A percentile compares a stretch with the other conserved stretches of the same genome.
Conservation (phyloP, 2,113 vertebrate genomes). For the Mus spicilegus region DNA sequence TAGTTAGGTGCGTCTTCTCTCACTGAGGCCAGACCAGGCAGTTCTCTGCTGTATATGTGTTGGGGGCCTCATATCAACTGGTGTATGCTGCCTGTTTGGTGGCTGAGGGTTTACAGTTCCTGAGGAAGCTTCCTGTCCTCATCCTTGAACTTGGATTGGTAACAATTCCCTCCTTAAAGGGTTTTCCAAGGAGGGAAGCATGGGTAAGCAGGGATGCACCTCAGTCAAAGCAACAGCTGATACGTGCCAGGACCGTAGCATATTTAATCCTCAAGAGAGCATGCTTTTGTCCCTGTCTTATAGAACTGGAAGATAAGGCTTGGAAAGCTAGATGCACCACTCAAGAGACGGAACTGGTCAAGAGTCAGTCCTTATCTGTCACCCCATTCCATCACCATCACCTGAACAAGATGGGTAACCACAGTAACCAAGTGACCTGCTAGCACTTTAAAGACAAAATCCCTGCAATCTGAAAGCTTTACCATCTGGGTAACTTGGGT, state of each 20-base stretch:
- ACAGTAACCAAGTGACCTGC: not conserved
- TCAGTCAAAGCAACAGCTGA: not conserved
- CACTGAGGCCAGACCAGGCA: too few species aligned
- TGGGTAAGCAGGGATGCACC: not conserved
- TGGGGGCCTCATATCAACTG: too few species aligned
- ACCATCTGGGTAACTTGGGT: not conserved
- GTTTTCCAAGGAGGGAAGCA: too few species aligned
- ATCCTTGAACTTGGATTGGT: not conserved
- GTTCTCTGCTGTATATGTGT: too few species aligned
- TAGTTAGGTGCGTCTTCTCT: too few species aligned
- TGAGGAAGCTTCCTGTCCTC: not conserved
- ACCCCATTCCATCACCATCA: not conserved
- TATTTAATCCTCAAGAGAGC: not conserved
- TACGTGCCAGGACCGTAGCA: not conserved
- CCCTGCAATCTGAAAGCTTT: not conserved
- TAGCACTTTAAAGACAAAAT: not conserved
- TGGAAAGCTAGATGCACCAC: not conserved
- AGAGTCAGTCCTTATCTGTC: not conserved
- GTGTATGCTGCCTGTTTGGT: too few species aligned
- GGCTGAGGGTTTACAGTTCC: not conserved
- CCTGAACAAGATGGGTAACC: not conserved
- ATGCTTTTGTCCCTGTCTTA: not conserved
- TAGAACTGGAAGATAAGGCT: not conserved
- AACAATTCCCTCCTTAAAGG: not conserved
- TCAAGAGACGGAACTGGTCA: not conserved